Percentiles rank a stretch among this genome's conserved stretches.
Evolutionary conservation across 2,113 vertebrate genomes (phyloP).

Genomic region (Actinemys pallida): DNA sequence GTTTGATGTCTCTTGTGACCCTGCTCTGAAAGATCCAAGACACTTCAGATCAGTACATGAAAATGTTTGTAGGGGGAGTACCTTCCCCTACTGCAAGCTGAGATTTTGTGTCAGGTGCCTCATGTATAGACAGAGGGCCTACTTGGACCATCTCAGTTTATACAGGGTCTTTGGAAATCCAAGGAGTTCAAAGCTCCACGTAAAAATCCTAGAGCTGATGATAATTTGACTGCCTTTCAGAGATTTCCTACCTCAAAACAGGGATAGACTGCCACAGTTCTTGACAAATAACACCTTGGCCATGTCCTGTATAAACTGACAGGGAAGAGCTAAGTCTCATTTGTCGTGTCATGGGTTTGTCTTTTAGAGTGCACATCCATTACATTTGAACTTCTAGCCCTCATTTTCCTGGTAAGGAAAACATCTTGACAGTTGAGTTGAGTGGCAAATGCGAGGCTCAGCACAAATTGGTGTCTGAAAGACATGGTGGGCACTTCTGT

Average conservation of each 20-base stretch:
- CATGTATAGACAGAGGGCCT: not conserved
- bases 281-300: not conserved
- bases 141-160: not conserved
- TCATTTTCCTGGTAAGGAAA: not conserved
- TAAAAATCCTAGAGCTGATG: not conserved
- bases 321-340: not conserved
- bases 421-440: not conserved
- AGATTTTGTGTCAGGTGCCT: not conserved
- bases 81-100: not conserved
- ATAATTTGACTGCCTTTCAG: not conserved
- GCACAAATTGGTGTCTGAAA: not conserved
- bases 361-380: not conserved
- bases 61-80: not conserved
- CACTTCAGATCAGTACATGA: not conserved
- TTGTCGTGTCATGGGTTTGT: conserved; percentile 30
- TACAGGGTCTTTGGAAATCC: not conserved
- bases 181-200: not conserved
- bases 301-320: not conserved
- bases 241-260: not conserved
- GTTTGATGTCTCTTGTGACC: not conserved
- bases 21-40: not conserved
- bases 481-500: not conserved
- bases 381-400: not conserved
- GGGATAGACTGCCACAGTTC: not conserved
- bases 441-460: not conserved